phyloP scores from a whole-genome alignment of 2,797 vertebrate genomes.

The Pantherophis alleghaniensis region DNA sequence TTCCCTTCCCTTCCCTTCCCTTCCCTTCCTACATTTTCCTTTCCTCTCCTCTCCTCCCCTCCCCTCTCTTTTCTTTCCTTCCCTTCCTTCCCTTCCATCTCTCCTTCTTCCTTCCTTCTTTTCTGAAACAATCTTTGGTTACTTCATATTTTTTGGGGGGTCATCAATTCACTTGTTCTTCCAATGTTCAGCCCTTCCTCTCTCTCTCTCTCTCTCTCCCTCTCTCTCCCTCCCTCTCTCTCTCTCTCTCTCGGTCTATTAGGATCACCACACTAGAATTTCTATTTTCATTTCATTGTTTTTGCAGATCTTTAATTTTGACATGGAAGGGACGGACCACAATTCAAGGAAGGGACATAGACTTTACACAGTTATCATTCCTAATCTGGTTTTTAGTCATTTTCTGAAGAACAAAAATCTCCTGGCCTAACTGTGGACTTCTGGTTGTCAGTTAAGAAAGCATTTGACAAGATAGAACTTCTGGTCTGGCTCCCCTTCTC shows the following conservation, averaged over 20 bases:
- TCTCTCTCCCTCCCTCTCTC: not conserved
- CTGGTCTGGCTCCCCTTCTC: not conserved
- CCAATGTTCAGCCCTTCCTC: not conserved
- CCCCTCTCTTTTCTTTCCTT: no score
- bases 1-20: accelerated
- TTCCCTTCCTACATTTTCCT: no score
- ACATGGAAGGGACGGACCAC: not conserved
- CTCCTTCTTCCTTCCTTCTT: not conserved
- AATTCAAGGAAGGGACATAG: no score
- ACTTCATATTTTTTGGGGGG: not conserved
- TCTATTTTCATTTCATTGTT: not conserved
- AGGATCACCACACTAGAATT: not conserved
- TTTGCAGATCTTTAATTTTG: not conserved
- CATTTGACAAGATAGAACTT: not conserved
- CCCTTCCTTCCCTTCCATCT: not conserved
- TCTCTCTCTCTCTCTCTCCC: not conserved
- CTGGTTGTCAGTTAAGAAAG: not conserved
- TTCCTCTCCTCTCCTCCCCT: not conserved
- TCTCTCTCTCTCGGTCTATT: not conserved
- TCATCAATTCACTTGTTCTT: not conserved
- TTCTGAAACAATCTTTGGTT: not conserved
- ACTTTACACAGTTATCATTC: not conserved
- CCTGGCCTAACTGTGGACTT: not conserved
- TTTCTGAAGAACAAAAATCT: not conserved
- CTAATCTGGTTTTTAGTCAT: not conserved